Evolutionary conservation across 2,888 invertebrate genomes (phyloP).

Genomic region (Nymphalis urticae): DNA sequence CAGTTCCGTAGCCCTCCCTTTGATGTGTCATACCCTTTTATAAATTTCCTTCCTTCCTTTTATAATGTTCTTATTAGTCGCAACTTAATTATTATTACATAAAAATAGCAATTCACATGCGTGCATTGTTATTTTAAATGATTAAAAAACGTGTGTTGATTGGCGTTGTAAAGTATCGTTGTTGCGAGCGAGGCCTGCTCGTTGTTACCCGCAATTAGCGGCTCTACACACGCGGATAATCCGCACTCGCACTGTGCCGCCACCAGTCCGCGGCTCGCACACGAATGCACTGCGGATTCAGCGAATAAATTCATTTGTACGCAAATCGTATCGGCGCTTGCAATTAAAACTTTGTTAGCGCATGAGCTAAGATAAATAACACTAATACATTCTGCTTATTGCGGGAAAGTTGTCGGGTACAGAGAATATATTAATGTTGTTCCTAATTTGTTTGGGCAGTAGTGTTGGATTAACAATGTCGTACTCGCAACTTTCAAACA

Average conservation of each 20-base stretch:
- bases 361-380: constrained; percentile 81
- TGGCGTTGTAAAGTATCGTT: constrained; percentile 38
- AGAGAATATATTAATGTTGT: constrained; percentile 80
- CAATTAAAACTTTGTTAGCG: constrained; percentile 82
- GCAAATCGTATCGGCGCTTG: constrained; percentile 82
- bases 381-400: constrained; percentile 81
- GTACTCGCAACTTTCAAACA: constrained; percentile 66
- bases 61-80: neutral
- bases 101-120: neutral
- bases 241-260: constrained; percentile 52
- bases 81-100: neutral
- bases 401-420: constrained; percentile 76
- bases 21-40: constrained; percentile 40
- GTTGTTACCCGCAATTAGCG: constrained; percentile 78
- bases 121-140: constrained; percentile 21
- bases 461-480: constrained; percentile 63
- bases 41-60: constrained; percentile 7
- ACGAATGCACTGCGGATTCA: constrained; percentile 77
- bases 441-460: constrained; percentile 78
- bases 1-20: constrained; percentile 66
- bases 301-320: constrained; percentile 82
- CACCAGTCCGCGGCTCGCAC: constrained; percentile 49
- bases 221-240: constrained; percentile 75
- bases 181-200: constrained; percentile 47
- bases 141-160: constrained; percentile 22